These are phyloP conservation scores for Litocranius walleri DNA, from an alignment of 2,113 vertebrate species.

Conservation along the genomic window DNA sequence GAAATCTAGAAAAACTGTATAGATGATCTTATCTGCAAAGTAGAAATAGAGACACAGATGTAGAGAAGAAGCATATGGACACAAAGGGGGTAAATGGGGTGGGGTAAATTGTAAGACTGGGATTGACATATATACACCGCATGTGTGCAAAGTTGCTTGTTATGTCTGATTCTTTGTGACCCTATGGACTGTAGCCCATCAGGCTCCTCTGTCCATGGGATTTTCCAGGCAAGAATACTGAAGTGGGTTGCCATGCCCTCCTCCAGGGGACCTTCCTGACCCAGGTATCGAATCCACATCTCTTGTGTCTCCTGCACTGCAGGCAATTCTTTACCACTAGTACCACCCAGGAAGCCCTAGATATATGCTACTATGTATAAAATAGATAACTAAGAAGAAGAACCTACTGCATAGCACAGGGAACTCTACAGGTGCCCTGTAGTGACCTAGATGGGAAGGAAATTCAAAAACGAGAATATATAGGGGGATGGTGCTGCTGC, in stretches of 20 bases:
- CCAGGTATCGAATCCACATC: not conserved
- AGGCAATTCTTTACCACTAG: not conserved
- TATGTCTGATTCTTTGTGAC: not conserved
- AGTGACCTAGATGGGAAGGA: not conserved
- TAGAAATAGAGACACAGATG: not conserved
- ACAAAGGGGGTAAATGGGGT: not conserved
- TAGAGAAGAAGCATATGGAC: not conserved
- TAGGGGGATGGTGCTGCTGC: not conserved
- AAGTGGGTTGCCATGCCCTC: not conserved
- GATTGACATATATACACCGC: not conserved
- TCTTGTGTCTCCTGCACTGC: not conserved
- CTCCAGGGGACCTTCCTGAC: not conserved
- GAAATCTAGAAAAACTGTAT: not conserved
- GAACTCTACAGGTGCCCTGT: not conserved
- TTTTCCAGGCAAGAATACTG: not conserved
- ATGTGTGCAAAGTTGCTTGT: not conserved
- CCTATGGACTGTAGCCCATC: not conserved
- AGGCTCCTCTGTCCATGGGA: not conserved
- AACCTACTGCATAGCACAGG: not conserved
- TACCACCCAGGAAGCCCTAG: not conserved
- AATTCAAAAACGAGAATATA: not conserved
- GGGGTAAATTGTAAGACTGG: not conserved
- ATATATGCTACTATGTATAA: not conserved
- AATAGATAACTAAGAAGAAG: not conserved
- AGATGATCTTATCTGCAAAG: not conserved